Conservation (phyloP, 1,140 invertebrate genomes). For the Cryptotermes secundus region DNA sequence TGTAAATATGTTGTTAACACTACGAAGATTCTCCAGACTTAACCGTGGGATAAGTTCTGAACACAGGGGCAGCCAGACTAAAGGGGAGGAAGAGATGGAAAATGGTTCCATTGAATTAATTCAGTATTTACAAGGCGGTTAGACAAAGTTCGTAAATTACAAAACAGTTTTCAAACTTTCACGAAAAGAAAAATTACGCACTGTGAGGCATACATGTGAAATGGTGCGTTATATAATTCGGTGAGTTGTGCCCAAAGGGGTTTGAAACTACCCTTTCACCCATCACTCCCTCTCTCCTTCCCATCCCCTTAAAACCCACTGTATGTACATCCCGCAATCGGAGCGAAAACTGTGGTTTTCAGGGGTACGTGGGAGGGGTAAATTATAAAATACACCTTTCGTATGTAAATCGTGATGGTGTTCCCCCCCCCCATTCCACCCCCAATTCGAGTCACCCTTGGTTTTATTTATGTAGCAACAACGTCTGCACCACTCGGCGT, state of each 20-base stretch:
- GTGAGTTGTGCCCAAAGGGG: conserved; percentile 14
- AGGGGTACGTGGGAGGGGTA: background rate
- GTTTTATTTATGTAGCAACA: background rate
- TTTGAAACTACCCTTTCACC: conserved; percentile 14
- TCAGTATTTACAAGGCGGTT: conserved; percentile 18
- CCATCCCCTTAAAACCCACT: background rate
- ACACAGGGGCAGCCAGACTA: background rate
- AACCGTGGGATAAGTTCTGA: background rate
- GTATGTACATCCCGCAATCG: background rate
- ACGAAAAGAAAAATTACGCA: background rate
- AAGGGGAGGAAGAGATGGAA: background rate
- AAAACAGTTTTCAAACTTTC: conserved; percentile 3
- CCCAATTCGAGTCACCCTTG: too few relatives aligned
- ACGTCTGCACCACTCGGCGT: background rate
- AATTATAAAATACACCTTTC: background rate
- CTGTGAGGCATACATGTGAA: background rate
- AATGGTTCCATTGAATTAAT: conserved; percentile 20
- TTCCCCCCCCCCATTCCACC: background rate
- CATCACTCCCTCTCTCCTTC: background rate
- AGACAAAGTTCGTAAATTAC: background rate
- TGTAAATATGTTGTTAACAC: background rate
- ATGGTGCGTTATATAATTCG: conserved; percentile 17
- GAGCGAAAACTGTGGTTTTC: background rate
- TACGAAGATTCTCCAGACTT: background rate
- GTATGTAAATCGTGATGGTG: background rate